Conservation (phyloP, 2,113 vertebrate species). For the Silurus glanis region DNA sequence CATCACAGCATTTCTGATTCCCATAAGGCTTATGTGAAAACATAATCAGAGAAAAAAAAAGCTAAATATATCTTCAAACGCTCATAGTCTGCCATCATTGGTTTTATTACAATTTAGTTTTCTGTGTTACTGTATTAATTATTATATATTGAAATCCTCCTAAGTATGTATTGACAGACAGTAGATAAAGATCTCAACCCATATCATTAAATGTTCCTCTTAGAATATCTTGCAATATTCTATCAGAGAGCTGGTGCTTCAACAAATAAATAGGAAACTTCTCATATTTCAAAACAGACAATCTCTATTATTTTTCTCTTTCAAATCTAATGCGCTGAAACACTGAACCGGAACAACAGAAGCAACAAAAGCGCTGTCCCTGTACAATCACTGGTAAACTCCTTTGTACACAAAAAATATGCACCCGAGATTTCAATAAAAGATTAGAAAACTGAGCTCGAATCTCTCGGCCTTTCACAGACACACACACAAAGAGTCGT, state of each 20-base stretch:
- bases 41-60: not conserved
- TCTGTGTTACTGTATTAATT: not conserved
- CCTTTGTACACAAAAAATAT: not conserved
- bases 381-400: not conserved
- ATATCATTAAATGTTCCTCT: not conserved
- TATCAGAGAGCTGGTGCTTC: not conserved
- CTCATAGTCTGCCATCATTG: not conserved
- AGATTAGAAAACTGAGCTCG: conserved; percentile 16
- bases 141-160: not conserved
- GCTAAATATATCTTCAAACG: not conserved
- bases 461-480: conserved; percentile 18
- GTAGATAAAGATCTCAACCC: not conserved
- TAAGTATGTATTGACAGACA: not conserved
- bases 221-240: not conserved
- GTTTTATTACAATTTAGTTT: not conserved
- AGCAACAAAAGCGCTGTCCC: not conserved
- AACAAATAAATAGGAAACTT: not conserved
- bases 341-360: not conserved
- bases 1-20: not conserved
- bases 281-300: not conserved
- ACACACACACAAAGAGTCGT: conserved; percentile 19
- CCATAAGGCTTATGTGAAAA: not conserved
- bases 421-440: not conserved
- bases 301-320: not conserved
- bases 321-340: not conserved